Evolutionary conservation across 2,797 vertebrate genomes (phyloP), one percentile per base, ranked within the genome.

Genomic region (Hyperoplus lanceolatus): DNA sequence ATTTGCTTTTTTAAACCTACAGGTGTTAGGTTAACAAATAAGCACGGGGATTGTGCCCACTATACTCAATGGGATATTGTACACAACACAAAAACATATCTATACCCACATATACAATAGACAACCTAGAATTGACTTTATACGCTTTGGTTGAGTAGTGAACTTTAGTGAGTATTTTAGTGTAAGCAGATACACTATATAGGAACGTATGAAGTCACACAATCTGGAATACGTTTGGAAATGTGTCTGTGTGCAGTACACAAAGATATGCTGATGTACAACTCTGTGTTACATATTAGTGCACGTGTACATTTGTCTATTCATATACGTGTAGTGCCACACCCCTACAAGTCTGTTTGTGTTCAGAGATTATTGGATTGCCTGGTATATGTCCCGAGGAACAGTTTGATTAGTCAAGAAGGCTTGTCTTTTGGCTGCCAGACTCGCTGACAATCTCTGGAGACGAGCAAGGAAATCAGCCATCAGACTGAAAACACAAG

Each of bases 401-500:
- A 84, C 77, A 80, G 78, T 83, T 77, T 77, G 83, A 93, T 90
- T 82, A 84, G 81, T 78, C 82, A 67, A 82, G 57, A 80, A 82
- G 73, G 77, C 74, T 29, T 77, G 84, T 86, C 84, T 82, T 86
- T 84, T 87, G 73, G 76, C 87, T 89, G 68, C 77, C 88, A 89
- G 70, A 83, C 85, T 86, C 70, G 10, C 70, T 81, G 73, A 73
- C 87, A 80, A 91, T 94, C 87, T 89, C 87, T 58, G 84, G 86
- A 93, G 88, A 85, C 76, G 58, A 81, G 83, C 77, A 60, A 73
- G 51, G 61, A 84, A 90, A 86, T 87, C 81, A 82, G 87, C 82
- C 79, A 86, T 81, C 85, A 89, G 87, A 88, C 90, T 86, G 75
- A 84, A 91, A 90, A 92, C 82, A 94, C 89, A 87, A 82, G 80